These are phyloP conservation scores for Pachyramphus minor DNA, from an alignment of 2,113 vertebrate species.

Conservation along the genomic window DNA sequence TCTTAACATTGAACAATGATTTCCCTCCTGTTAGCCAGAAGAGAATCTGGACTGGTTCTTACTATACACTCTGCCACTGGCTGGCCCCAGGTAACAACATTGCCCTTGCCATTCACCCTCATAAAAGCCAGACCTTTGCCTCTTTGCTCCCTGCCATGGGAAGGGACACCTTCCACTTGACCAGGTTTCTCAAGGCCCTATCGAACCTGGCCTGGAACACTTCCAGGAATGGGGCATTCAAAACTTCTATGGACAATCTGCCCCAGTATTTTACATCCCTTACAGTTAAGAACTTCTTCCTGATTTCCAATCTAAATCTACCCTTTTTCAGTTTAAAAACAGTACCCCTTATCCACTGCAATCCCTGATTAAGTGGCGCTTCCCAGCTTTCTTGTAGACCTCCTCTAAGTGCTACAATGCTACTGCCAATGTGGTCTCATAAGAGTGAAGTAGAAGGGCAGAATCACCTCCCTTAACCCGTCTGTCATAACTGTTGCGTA, in stretches of 20 bases:
- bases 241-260: too few species aligned
- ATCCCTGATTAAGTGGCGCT: not conserved
- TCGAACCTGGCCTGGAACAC: not conserved
- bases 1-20: not conserved
- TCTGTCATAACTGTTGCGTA: not conserved
- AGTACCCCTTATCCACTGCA: not conserved
- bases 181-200: not conserved
- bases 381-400: not conserved
- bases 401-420: not conserved
- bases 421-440: not conserved
- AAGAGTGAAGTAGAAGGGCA: rapidly evolving
- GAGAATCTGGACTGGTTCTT: not conserved
- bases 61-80: not conserved
- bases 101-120: not conserved
- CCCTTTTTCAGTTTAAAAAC: not conserved
- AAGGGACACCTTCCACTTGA: not conserved
- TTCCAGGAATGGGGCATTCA: not conserved
- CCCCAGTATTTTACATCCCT: not conserved
- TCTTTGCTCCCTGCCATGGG: not conserved
- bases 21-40: not conserved
- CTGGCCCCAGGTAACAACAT: not conserved
- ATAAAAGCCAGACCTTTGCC: not conserved
- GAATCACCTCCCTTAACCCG: not conserved
- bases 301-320: not conserved
- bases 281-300: not conserved